These are phyloP conservation scores for Caenorhabditis sp. DNA, from an alignment of 2,888 invertebrate genomes.

Conservation along the genomic window DNA sequence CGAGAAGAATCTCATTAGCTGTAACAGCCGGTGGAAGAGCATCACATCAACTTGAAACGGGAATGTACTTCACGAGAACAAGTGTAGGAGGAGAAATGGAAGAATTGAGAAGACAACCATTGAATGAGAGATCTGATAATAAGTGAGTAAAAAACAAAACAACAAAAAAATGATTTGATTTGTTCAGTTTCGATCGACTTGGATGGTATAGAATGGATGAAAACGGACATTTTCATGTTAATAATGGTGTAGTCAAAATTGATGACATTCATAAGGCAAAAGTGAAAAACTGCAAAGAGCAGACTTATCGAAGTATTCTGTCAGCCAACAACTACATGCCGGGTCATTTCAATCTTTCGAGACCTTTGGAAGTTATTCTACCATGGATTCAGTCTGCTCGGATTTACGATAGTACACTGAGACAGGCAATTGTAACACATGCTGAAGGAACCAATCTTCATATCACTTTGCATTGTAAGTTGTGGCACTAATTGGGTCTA, in stretches of 20 bases:
- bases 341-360: constrained; percentile 53
- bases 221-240: constrained; percentile 57
- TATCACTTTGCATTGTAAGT: constrained; percentile 54
- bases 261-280: constrained; percentile 68
- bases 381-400: constrained; percentile 67
- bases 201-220: constrained; percentile 68
- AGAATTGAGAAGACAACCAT: constrained; percentile 57
- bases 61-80: constrained; percentile 67
- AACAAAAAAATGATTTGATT: neutral
- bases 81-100: constrained; percentile 60
- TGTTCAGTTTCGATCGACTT: constrained; percentile 65
- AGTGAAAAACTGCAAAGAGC: constrained; percentile 66
- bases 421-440: constrained; percentile 64
- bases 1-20: constrained; percentile 53
- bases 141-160: constrained; percentile 49
- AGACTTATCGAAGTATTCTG: constrained; percentile 61
- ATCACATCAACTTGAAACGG: constrained; percentile 63
- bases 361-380: constrained; percentile 53
- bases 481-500: neutral
- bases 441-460: constrained; percentile 67
- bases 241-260: constrained; percentile 64
- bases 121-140: constrained; percentile 67
- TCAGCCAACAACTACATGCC: constrained; percentile 65
- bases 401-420: constrained; percentile 56
- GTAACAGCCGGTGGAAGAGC: constrained; percentile 62